Evolutionary conservation across 2,888 invertebrate genomes (phyloP), one percentile per base, ranked within the genome.

Genomic region (Andrena praecox): DNA sequence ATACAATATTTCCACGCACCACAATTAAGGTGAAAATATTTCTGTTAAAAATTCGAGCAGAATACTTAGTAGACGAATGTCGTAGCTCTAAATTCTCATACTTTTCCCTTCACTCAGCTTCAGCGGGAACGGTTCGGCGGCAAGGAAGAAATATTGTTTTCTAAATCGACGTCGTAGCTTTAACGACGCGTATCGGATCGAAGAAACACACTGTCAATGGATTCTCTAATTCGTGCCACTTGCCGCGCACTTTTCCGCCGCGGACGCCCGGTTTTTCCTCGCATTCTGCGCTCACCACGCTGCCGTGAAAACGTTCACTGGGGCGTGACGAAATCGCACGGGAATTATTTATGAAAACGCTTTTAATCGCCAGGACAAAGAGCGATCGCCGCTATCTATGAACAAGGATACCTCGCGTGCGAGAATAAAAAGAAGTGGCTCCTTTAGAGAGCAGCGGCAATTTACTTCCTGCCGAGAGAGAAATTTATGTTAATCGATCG

Each of bases 401-500:
- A 20, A 29, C 35, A 63, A 63, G 48, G 48, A 42, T 29, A 63
- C 56, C 33, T 63, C 24, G 29, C 42, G 48, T 35, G 12, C 27
- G 35, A 16, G 31, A 77, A 12, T 5, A 62, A 60, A 66, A 62
- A 48, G 24, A 35, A 33, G 20, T n/a, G 27, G 27, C 2, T 71
- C 35, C 31, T 68, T 24, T 77, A 71, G 70, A 71, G 72, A 80
- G 68, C 16, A 66, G 48, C 10, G 5, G 63, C 42, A 75, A 84
- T 72, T 77, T 62, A 72, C 83, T 84, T 81, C 81, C 83, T 71
- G 74, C 7, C 73, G 29, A 31, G 71, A 71, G 81, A 73, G 83
- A 84, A 84, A 84, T 80, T 80, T 76, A 62, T 67, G 66, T 82
- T 84, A 73, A 81, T 74, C 74, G 80, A 74, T 77, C 71, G 63